phyloP scores from a whole-genome alignment of 2,888 invertebrate species.

The Cephus spinipes region DNA sequence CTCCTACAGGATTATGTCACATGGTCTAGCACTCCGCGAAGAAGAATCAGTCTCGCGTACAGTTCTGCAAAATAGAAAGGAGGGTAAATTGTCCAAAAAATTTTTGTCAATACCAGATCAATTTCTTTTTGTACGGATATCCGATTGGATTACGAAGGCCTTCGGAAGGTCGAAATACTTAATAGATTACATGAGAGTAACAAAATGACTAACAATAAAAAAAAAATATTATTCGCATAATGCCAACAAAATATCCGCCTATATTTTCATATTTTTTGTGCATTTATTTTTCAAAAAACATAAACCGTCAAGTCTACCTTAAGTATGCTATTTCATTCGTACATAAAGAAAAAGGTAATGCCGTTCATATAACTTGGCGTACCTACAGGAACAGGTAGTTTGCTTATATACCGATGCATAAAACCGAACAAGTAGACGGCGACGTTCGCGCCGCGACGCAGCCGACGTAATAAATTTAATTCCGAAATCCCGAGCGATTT shows the following conservation, averaged over 20 bases:
- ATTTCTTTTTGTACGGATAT: constrained; percentile 30
- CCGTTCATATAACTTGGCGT: not conserved
- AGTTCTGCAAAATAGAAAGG: constrained; percentile 47
- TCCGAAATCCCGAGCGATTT: constrained; percentile 36
- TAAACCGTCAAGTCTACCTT: not conserved
- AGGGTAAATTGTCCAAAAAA: constrained; percentile 64
- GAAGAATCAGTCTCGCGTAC: constrained; percentile 37
- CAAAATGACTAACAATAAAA: not conserved
- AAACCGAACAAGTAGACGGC: constrained; percentile 13
- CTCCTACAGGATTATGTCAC: constrained; percentile 59
- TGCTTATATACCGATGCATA: constrained; percentile 10
- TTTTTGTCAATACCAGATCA: constrained; percentile 31
- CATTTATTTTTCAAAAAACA: not conserved
- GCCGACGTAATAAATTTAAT: constrained; percentile 36
- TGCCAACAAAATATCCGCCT: not conserved
- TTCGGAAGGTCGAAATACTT: not conserved
- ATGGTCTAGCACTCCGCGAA: constrained; percentile 53
- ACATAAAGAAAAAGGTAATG: not conserved
- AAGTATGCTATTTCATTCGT: not conserved
- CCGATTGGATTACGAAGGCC: constrained; percentile 38
- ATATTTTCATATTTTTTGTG: not conserved
- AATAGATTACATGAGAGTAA: not conserved
- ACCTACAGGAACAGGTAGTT: not conserved
- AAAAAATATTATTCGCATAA: not conserved
- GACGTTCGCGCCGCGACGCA: constrained; percentile 11